Base-by-base conservation (phyloP, 1,140 invertebrate species). In the Rhyzopertha dominica region DNA sequence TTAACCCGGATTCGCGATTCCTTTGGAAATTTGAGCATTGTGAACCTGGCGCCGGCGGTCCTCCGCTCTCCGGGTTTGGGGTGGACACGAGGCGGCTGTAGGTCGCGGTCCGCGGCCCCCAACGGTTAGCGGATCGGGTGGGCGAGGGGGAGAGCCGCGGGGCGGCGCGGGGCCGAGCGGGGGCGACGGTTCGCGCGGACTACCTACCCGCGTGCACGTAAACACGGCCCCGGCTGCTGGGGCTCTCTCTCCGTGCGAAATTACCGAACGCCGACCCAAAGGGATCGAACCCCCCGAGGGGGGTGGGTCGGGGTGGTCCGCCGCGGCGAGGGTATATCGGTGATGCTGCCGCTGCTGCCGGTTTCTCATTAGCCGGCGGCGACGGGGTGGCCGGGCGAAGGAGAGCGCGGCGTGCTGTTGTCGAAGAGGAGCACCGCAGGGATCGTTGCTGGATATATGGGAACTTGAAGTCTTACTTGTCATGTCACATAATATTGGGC, bases 91-190 rank as follows among this genome's bases (percentile, higher is more conserved):
- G 28, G 32, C 25, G 46, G 45, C 12, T 16, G 47, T 45, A 35
- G 47, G 51, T 49, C 41, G 51, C 38, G 47, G 43, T 43, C 47
- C 47, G 47, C 51, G 51, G 43, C 47, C 47, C 37, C 43, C 42
- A 43, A 53, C 51, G 26, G 44, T 28, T 30, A 14, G 9, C 9
- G 10, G 26, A 14, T 34, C 37, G 36, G 30, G 41, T 17, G 29
- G 4, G 13, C n/a, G 24, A 12, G 5, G 23, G 13, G 24, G 23
- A 34, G 23, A 13, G 34, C 43, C 34, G 32, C 48, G 44, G 36
- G 37, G 17, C 43, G 40, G n/a, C 29, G 30, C 30, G 35, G 42
- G 29, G 32, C 35, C 16, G 16, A 22, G 30, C 1, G 14, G 23
- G 38, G 43, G 37, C 17, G 40, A 34, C 31, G 41, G 37, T 25